A percentile compares a stretch with the other conserved stretches of the same genome.
These are phyloP conservation scores for Chelon labrosus DNA, from an alignment of 2,797 vertebrate species.

Conservation along the genomic window DNA sequence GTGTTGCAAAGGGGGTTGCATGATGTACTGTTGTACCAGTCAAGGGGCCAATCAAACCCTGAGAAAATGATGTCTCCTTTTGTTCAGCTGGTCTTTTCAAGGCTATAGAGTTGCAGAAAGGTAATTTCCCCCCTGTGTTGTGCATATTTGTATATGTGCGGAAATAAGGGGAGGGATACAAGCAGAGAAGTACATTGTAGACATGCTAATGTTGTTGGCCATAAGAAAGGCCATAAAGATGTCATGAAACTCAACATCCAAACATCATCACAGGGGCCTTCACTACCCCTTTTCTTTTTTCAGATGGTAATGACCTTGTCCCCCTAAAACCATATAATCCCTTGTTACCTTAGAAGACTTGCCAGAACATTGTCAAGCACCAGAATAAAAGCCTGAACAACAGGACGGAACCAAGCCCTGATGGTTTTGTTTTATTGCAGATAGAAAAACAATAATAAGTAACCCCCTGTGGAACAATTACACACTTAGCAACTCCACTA, in stretches of 20 bases:
- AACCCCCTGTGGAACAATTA: constrained; percentile 74
- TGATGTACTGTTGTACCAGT: constrained; percentile 88
- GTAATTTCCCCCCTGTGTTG: constrained; percentile 80
- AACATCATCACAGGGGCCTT: constrained; percentile 64
- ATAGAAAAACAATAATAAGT: constrained; percentile 74
- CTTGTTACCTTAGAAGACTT: constrained; percentile 75
- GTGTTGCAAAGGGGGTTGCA: constrained; percentile 48
- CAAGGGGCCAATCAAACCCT: constrained; percentile 86
- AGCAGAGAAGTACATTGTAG: constrained; percentile 82
- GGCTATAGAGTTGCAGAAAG: constrained; percentile 88
- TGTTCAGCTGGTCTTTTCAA: constrained; percentile 90
- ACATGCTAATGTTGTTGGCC: constrained; percentile 87
- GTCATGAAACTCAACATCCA: constrained; percentile 84
- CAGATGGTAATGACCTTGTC: constrained; percentile 69
- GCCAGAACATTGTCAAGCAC: constrained; percentile 69
- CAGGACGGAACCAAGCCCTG: constrained; percentile 39
- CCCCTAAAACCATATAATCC: constrained; percentile 70
- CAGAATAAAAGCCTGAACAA: constrained; percentile 67
- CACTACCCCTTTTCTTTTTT: constrained; percentile 44
- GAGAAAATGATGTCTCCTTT: constrained; percentile 92
- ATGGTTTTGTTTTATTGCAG: constrained; percentile 71
- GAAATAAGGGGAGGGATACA: constrained; percentile 61
- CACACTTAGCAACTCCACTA: constrained; percentile 52
- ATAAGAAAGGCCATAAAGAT: constrained; percentile 88
- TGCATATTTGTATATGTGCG: constrained; percentile 78